Evolutionary conservation across 1,140 invertebrate species (phyloP).

Genomic region (Dendroctonus ponderosae): DNA sequence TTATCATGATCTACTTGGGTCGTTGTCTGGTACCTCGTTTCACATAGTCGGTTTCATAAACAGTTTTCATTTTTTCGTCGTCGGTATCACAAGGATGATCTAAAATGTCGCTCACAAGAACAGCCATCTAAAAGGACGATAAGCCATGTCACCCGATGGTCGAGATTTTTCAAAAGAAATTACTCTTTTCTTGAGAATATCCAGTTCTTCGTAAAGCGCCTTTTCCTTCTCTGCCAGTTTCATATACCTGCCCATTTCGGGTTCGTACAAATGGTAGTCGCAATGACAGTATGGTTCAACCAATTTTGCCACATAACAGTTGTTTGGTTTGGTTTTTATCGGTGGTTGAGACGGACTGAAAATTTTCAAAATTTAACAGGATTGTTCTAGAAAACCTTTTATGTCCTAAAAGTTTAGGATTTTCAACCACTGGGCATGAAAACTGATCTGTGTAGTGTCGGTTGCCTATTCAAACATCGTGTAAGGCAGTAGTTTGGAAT

Average conservation of each 20-base stretch:
- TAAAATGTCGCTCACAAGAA: constrained; percentile 57
- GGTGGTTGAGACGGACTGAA: constrained; percentile 57
- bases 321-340: constrained; percentile 45
- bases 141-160: too few species aligned
- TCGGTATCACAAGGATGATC: constrained; percentile 58
- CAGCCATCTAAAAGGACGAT: constrained; percentile 57
- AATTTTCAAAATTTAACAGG: constrained; percentile 7
- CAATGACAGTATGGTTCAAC: constrained; percentile 57
- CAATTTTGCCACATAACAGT: constrained; percentile 48
- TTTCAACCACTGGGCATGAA: too few species aligned
- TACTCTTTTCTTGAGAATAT: constrained; percentile 51
- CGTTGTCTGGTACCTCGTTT: constrained; percentile 54
- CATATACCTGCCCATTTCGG: constrained; percentile 58
- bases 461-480: too few species aligned
- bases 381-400: not conserved
- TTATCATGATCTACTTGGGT: not conserved
- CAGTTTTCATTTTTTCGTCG: constrained; percentile 59
- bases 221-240: constrained; percentile 58
- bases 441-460: too few species aligned
- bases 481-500: too few species aligned
- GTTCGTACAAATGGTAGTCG: constrained; percentile 56
- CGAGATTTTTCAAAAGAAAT: too few species aligned
- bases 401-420: constrained; percentile 53
- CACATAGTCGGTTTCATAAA: constrained; percentile 60
- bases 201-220: constrained; percentile 55